Evolutionary conservation across 2,797 vertebrate genomes (phyloP), one percentile per base, ranked within the genome.

Genomic region (Trichosurus vulpecula): DNA sequence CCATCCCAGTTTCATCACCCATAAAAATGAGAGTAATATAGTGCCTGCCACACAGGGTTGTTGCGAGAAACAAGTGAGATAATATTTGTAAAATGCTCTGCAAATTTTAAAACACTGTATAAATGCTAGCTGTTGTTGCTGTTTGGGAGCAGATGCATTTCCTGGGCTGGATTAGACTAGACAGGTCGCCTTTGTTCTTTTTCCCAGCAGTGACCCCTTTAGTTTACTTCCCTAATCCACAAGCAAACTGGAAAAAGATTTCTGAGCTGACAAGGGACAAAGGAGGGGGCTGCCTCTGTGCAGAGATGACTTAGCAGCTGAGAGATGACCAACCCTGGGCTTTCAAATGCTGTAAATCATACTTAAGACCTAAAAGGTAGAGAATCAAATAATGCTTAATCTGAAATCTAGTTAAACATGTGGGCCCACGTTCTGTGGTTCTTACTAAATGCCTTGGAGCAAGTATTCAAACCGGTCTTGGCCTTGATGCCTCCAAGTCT

Each of bases 401-500:
- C 93, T 87, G 93, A 16, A 35, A 91, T 90, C 55, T 52, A 25
- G 58, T 25, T 6, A 3, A 35, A 22, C 57, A 92, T 53, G 54
- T n/a, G 41, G 90, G 27, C 90, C 56, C 94, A 81, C 93, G 93
- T 92, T 52, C 0, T 1, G 52, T 91, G 52, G 90, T 55, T 56
- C 56, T 93, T 91, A 87, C 41, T 97, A 95, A 51, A 66, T 81
- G 74, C 22, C 74, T 87, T 87, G 74, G 90, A 94, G 96, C 96
- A 95, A 95, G 94, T 94, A 47, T 52, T 97, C 74, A 93, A 96
- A 94, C 95, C 3, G 3, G 93, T 57, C 61, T 55, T 51, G 92
- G 74, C 66, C 92, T 6, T 12, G 61, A 52, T 54, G 90, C 94
- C 91, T 54, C 97, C 95, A 92, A 58, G 93, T 95, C 41, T 51